phyloP scores from a whole-genome alignment of 2,113 vertebrate species.

The Neotragus pygmaeus region DNA sequence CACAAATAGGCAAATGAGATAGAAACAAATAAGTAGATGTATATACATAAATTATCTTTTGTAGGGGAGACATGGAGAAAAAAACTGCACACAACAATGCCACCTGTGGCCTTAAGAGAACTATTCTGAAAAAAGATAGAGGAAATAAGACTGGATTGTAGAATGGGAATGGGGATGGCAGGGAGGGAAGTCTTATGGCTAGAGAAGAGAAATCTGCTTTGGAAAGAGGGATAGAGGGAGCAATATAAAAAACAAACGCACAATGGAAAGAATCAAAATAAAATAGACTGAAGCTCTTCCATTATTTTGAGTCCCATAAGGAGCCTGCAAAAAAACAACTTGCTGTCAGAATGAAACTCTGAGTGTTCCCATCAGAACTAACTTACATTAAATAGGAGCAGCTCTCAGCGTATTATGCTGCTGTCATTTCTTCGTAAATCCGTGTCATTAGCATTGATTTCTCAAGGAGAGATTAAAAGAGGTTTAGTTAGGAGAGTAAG shows the following conservation, averaged over 20 bases:
- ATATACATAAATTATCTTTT: neutral
- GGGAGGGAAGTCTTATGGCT: neutral
- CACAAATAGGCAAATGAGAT: neutral
- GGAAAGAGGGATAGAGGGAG: constrained; percentile 16
- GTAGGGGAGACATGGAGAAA: neutral
- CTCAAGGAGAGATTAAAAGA: constrained; percentile 80
- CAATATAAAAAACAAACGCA: constrained; percentile 36
- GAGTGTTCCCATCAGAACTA: constrained; percentile 59
- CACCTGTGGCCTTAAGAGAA: neutral
- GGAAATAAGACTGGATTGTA: neutral
- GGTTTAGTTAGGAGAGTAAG: constrained; percentile 81
- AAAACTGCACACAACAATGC: neutral
- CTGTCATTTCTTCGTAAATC: constrained; percentile 82
- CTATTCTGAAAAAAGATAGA: neutral
- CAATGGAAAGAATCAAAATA: constrained; percentile 51
- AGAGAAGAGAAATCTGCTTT: constrained; percentile 17
- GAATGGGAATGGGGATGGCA: neutral
- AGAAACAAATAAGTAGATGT: neutral
- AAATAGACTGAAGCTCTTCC: constrained; percentile 54
- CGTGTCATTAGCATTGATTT: constrained; percentile 84
- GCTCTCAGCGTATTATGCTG: constrained; percentile 67
- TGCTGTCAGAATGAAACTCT: constrained; percentile 55
- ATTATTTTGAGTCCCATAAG: constrained; percentile 44
- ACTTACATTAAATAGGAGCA: constrained; percentile 73
- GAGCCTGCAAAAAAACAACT: constrained; percentile 36